These are phyloP conservation scores for Dinocampus coccinellae DNA, from an alignment of 2,888 invertebrate genomes.

Conservation along the genomic window DNA sequence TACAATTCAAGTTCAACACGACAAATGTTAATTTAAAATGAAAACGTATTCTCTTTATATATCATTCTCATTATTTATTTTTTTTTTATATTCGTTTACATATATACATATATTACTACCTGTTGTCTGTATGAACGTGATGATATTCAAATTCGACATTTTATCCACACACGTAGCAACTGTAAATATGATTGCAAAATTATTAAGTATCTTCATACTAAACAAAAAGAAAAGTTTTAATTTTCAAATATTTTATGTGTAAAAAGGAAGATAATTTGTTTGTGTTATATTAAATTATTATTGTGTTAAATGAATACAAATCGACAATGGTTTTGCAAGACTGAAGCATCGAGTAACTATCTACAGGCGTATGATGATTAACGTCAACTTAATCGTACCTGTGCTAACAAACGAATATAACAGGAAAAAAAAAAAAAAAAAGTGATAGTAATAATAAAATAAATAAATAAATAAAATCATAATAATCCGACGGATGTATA, in stretches of 20 bases:
- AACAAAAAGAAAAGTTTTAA: background rate
- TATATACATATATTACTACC: background rate
- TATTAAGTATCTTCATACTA: background rate
- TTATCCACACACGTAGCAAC: background rate
- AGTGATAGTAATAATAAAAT: too few relatives aligned
- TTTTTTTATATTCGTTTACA: background rate
- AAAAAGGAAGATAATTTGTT: background rate
- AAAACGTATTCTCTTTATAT: background rate
- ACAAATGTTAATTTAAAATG: slow-evolving; percentile 25
- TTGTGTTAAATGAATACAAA: background rate
- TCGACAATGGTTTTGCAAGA: background rate
- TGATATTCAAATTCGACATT: background rate
- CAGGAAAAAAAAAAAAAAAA: background rate
- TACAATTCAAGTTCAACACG: background rate
- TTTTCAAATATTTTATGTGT: background rate
- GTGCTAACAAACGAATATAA: too few relatives aligned
- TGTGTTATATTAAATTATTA: background rate
- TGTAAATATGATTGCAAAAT: background rate
- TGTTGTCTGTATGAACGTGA: background rate
- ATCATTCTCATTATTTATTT: too few relatives aligned
- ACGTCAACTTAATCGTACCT: too few relatives aligned
- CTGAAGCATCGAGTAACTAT: background rate
- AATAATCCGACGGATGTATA: background rate
- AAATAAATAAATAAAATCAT: too few relatives aligned
- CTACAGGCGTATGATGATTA: background rate